phyloP scores from a whole-genome alignment of 2,888 invertebrate species.

The Allophyes oxyacanthae region DNA sequence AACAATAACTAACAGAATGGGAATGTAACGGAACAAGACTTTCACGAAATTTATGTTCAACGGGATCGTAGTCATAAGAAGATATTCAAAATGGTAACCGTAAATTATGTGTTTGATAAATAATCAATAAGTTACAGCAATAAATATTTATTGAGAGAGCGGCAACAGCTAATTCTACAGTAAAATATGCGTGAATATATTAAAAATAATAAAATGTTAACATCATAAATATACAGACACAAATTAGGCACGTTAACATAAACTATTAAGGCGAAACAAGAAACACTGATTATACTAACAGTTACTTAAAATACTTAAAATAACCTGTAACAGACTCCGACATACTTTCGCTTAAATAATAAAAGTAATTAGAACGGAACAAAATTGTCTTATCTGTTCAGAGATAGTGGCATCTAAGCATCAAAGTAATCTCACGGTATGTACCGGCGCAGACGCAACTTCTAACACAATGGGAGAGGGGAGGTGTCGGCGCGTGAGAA shows the following conservation, averaged over 20 bases:
- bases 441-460: slow-evolving; percentile 52
- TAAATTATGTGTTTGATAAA: slow-evolving; percentile 19
- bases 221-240: slow-evolving; percentile 5
- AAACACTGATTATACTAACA: slow-evolving; percentile 34
- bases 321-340: slow-evolving; percentile 27
- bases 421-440: slow-evolving; percentile 60
- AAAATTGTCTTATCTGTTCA: slow-evolving; percentile 56
- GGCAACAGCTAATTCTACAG: slow-evolving; percentile 1
- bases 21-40: slow-evolving; percentile 14
- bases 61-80: slow-evolving; percentile 1
- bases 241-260: slow-evolving; percentile 9
- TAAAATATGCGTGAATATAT: slow-evolving; percentile 4
- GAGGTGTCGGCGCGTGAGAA: slow-evolving; percentile 63
- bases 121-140: slow-evolving; percentile 20
- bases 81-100: slow-evolving; percentile 18
- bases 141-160: slow-evolving; percentile 31
- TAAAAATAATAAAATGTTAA: slow-evolving; percentile 7
- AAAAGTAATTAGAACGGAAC: slow-evolving; percentile 63
- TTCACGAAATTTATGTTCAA: background rate
- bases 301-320: slow-evolving; percentile 37
- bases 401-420: slow-evolving; percentile 53
- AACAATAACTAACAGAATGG: background rate
- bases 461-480: slow-evolving; percentile 57
- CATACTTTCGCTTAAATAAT: slow-evolving; percentile 58
- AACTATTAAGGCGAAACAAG: slow-evolving; percentile 13